Conservation (phyloP, 30 jellyfish, hydroid and myxozoan species). For the Aurelia sp. region DNA sequence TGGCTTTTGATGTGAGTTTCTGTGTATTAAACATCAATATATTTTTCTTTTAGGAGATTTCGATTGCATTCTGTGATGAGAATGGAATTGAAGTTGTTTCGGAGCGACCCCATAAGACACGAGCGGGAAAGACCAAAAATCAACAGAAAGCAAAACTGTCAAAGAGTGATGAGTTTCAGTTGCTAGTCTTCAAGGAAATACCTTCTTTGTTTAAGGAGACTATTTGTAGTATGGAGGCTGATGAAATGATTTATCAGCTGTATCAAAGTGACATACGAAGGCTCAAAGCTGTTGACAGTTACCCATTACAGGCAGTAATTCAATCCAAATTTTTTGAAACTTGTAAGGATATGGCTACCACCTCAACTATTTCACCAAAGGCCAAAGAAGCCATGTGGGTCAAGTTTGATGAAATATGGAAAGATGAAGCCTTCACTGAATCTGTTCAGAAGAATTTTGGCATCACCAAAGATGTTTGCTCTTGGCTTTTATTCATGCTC, state of each 20-base stretch:
- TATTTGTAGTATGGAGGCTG: constrained; percentile 47
- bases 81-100: constrained; percentile 40
- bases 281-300: constrained; percentile 43
- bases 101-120: constrained; percentile 35
- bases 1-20: not conserved
- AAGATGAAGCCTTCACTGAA: constrained; percentile 49
- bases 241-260: constrained; percentile 50
- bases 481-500: too few relatives aligned
- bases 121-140: constrained; percentile 6
- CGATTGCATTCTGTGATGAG: constrained; percentile 42
- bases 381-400: constrained; percentile 50
- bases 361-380: constrained; percentile 40
- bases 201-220: constrained; percentile 36
- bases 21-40: not conserved
- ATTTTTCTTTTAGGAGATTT: constrained; percentile 32
- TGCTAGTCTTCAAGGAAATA: constrained; percentile 8
- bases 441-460: not conserved
- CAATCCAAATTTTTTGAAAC: not conserved
- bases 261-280: constrained; percentile 35
- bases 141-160: not conserved
- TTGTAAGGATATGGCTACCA: not conserved
- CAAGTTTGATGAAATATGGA: constrained; percentile 36
- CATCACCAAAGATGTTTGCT: too few relatives aligned
- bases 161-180: not conserved
- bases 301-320: constrained; percentile 11